These are phyloP conservation scores for Anguilla megastoma DNA, from an alignment of 2,797 vertebrate genomes.

Conservation along the genomic window DNA sequence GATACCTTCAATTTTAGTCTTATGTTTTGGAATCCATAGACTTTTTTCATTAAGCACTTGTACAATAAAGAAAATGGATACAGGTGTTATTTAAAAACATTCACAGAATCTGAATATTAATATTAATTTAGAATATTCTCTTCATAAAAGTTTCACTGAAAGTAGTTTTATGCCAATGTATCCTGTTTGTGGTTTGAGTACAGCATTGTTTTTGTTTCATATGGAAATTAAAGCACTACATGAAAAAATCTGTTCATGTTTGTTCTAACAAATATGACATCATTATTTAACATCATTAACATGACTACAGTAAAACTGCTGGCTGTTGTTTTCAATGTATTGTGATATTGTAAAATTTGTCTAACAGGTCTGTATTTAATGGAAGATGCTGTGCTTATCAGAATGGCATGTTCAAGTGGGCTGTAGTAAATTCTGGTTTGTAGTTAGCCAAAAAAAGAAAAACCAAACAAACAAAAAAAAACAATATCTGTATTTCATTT, in stretches of 20 bases:
- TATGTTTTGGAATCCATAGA: background rate
- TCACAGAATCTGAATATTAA: background rate
- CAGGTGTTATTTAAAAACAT: background rate
- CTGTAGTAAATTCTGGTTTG: background rate
- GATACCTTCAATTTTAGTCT: background rate
- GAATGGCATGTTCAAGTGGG: constrained; percentile 1
- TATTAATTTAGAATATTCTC: background rate
- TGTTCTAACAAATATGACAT: background rate
- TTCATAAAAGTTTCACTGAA: background rate
- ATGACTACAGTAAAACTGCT: no score
- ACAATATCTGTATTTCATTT: background rate
- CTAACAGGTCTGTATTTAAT: background rate
- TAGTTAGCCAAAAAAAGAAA: background rate
- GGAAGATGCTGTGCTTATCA: background rate
- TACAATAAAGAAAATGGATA: background rate
- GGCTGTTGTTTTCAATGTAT: background rate
- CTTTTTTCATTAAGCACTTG: background rate
- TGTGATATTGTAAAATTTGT: background rate
- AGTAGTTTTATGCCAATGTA: background rate
- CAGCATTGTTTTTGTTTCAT: background rate
- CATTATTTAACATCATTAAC: no score
- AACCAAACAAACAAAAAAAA: background rate
- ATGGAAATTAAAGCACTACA: background rate
- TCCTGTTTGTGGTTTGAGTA: background rate
- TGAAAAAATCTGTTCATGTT: background rate